These are phyloP conservation scores for Melanostigma gelatinosum DNA, from an alignment of 2,113 vertebrate genomes.

Conservation along the genomic window DNA sequence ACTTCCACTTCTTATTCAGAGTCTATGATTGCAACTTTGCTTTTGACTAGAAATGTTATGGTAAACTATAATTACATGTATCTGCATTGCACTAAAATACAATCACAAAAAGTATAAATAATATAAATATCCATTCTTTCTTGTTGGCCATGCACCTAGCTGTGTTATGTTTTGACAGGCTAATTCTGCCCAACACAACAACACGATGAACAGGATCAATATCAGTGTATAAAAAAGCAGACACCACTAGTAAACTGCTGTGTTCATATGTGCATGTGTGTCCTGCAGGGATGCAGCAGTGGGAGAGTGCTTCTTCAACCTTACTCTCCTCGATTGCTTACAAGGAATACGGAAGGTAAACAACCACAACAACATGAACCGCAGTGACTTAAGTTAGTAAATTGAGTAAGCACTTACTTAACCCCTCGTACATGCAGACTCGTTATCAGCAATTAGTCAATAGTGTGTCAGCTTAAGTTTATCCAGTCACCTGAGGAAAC, in stretches of 20 bases:
- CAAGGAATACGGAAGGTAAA: slow-evolving; percentile 93
- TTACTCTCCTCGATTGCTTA: slow-evolving; percentile 92
- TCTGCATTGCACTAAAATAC: background rate
- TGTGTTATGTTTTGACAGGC: background rate
- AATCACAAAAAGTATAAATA: background rate
- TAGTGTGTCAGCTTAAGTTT: background rate
- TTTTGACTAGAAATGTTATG: background rate
- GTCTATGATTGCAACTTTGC: too few relatives aligned
- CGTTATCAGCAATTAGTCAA: background rate
- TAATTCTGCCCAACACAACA: background rate
- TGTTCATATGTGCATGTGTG: slow-evolving; percentile 9
- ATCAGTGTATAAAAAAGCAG: background rate
- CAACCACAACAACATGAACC: background rate
- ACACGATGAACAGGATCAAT: background rate
- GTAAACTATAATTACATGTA: background rate
- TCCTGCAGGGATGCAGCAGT: slow-evolving; percentile 90
- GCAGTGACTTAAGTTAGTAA: background rate
- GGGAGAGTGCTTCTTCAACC: slow-evolving; percentile 90
- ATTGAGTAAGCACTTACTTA: background rate
- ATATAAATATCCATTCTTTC: background rate
- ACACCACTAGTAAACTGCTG: background rate
- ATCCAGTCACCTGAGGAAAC: background rate
- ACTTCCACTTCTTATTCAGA: too few relatives aligned
- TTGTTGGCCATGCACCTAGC: background rate
- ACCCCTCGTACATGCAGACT: background rate